phyloP scores from a whole-genome alignment of 2,113 vertebrate genomes.

The Cavia porcellus region DNA sequence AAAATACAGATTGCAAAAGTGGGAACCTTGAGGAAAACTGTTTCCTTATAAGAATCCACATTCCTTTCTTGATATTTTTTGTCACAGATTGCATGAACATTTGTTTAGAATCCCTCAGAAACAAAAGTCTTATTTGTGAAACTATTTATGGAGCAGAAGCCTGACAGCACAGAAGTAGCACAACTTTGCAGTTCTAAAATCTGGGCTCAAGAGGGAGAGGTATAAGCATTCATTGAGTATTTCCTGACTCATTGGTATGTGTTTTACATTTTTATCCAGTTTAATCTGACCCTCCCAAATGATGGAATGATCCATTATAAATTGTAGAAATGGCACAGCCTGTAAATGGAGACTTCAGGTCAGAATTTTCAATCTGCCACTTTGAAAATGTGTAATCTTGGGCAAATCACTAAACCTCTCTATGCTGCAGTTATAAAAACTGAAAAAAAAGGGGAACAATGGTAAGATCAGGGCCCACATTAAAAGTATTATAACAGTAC shows the following conservation, averaged over 20 bases:
- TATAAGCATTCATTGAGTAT: not conserved
- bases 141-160: not conserved
- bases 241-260: not conserved
- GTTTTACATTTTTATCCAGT: not conserved
- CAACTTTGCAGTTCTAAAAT: not conserved
- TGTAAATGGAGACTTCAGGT: not conserved
- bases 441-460: not conserved
- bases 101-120: slow-evolving; percentile 24
- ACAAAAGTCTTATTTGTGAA: slow-evolving; percentile 34
- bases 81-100: not conserved
- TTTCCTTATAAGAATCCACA: not conserved
- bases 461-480: not conserved
- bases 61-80: not conserved
- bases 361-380: not conserved
- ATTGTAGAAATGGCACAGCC: not conserved
- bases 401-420: not conserved
- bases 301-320: not conserved
- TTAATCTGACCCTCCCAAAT: not conserved
- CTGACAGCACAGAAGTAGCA: not conserved
- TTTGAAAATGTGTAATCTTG: not conserved
- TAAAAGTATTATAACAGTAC: not conserved
- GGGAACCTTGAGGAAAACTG: not conserved
- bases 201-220: not conserved
- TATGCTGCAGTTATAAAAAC: not conserved
- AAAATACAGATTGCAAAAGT: not conserved